phyloP scores from a whole-genome alignment of 2,888 invertebrate genomes.

The Malthinus seriepunctatus region DNA sequence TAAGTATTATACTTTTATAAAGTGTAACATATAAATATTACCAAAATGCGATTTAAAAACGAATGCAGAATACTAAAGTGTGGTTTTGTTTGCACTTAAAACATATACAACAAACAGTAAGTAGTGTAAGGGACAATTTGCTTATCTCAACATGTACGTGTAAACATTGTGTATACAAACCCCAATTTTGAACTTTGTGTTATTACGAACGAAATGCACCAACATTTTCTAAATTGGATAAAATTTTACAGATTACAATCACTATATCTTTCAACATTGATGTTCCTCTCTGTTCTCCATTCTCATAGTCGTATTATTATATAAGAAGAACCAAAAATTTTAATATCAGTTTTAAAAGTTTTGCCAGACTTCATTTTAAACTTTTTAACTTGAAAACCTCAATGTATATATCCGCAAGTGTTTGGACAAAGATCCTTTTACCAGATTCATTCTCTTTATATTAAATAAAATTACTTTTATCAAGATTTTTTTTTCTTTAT shows the following conservation, averaged over 20 bases:
- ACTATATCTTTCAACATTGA: slow-evolving; percentile 7
- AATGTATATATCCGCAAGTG: slow-evolving; percentile 16
- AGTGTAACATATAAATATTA: not conserved
- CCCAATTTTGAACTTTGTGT: slow-evolving; percentile 31
- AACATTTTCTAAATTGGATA: slow-evolving; percentile 20
- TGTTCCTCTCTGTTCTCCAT: slow-evolving; percentile 22
- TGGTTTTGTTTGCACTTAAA: slow-evolving; percentile 20
- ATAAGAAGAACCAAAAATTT: slow-evolving; percentile 33
- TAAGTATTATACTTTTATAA: not conserved
- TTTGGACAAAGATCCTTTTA: slow-evolving; percentile 26
- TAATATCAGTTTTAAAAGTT: slow-evolving; percentile 34
- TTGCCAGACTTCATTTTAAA: slow-evolving; percentile 29
- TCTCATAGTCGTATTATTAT: slow-evolving; percentile 19
- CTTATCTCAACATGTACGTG: slow-evolving; percentile 30
- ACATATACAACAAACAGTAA: slow-evolving; percentile 14
- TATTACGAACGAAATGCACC: slow-evolving; percentile 16
- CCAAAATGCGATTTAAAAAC: not conserved
- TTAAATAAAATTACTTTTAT: slow-evolving; percentile 2
- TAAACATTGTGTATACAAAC: slow-evolving; percentile 27
- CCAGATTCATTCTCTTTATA: slow-evolving; percentile 11
- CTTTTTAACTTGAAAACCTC: slow-evolving; percentile 26
- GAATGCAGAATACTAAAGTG: slow-evolving; percentile 1
- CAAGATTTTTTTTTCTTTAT: not conserved
- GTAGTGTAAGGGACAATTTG: slow-evolving; percentile 22
- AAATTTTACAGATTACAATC: slow-evolving; percentile 31